A percentile compares a stretch with the other conserved stretches of the same genome.
phyloP scores from a whole-genome alignment of 2,113 vertebrate species.

The Elephantulus edwardii region DNA sequence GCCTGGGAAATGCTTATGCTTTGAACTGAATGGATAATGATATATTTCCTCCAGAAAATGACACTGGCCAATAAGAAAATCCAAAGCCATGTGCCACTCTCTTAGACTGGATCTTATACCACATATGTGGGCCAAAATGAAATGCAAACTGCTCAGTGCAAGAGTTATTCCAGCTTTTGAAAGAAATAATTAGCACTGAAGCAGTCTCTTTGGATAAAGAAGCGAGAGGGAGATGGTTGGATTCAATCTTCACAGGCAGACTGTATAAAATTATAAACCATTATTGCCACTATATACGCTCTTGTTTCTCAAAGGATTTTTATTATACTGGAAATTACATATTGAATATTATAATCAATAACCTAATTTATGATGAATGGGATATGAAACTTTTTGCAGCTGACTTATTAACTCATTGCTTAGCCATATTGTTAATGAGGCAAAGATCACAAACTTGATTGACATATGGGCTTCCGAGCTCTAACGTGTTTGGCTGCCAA shows the following conservation, averaged over 20 bases:
- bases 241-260: not conserved
- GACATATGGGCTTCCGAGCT: slow-evolving; percentile 49
- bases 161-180: slow-evolving; percentile 42
- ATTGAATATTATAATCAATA: not conserved
- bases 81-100: slow-evolving; percentile 16
- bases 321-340: slow-evolving; percentile 33
- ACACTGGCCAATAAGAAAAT: slow-evolving; percentile 10
- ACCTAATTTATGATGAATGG: not conserved
- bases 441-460: slow-evolving; percentile 70
- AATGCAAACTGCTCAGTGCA: slow-evolving; percentile 47
- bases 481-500: slow-evolving; percentile 20
- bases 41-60: slow-evolving; percentile 52
- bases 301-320: not conserved
- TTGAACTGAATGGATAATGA: slow-evolving; percentile 16
- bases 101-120: slow-evolving; percentile 53
- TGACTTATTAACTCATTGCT: slow-evolving; percentile 11
- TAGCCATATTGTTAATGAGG: slow-evolving; percentile 39
- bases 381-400: slow-evolving; percentile 26
- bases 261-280: not conserved
- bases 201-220: not conserved
- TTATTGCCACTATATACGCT: not conserved
- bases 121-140: slow-evolving; percentile 32
- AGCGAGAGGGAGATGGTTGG: not conserved
- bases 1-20: not conserved
- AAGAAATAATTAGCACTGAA: slow-evolving; percentile 53